phyloP scores from a whole-genome alignment of 2,888 invertebrate species.

The Dryococelus australis region DNA sequence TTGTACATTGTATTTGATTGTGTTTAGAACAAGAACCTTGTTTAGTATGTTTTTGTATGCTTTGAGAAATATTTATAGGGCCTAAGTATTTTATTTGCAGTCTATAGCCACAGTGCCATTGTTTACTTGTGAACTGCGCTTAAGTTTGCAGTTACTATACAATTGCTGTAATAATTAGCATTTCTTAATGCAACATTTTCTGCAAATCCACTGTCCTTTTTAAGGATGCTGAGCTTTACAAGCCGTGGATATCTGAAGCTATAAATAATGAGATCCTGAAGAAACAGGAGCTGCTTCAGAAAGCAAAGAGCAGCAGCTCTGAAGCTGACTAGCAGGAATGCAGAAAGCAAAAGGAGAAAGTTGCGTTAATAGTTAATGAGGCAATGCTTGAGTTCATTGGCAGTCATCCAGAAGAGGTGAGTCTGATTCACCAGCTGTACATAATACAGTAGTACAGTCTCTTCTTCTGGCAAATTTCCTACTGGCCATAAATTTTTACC shows the following conservation, averaged over 20 bases:
- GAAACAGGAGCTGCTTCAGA: constrained; percentile 63
- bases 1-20: too few species aligned
- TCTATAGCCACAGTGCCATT: too few species aligned
- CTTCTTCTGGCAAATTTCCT: constrained; percentile 33
- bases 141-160: neutral
- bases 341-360: constrained; percentile 66
- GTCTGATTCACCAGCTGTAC: constrained; percentile 19
- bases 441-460: neutral
- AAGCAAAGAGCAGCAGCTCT: constrained; percentile 60
- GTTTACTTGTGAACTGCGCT: too few species aligned
- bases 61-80: too few species aligned
- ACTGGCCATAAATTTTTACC: neutral
- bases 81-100: too few species aligned
- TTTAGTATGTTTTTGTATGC: too few species aligned
- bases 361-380: constrained; percentile 63
- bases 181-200: neutral
- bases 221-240: constrained; percentile 56
- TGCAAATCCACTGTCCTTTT: constrained; percentile 16
- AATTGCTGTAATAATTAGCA: too few species aligned
- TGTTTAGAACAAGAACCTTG: too few species aligned
- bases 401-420: constrained; percentile 62
- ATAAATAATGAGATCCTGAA: constrained; percentile 64
- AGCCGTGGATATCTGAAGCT: constrained; percentile 66
- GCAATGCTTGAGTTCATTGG: constrained; percentile 64
- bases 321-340: constrained; percentile 65